Percentiles rank a stretch among this genome's conserved stretches.
These are phyloP conservation scores for Caenorhabditis drosophilae DNA, from an alignment of 2,888 invertebrate genomes.

Conservation along the genomic window DNA sequence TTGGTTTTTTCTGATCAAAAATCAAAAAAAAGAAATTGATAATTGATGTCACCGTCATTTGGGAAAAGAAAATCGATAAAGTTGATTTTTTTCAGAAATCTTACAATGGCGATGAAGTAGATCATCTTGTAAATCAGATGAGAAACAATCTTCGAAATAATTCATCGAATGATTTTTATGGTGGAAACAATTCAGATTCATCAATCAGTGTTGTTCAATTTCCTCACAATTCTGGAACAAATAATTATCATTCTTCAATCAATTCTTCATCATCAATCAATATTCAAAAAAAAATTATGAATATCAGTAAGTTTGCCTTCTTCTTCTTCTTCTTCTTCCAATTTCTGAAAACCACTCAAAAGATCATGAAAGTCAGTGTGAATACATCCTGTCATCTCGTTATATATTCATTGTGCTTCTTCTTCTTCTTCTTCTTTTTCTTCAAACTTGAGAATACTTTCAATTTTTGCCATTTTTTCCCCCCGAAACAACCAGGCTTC, in stretches of 20 bases:
- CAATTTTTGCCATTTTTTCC: too few species aligned
- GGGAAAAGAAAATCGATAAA: too few species aligned
- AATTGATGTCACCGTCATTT: too few species aligned
- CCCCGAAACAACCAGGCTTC: too few species aligned
- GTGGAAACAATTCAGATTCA: not conserved
- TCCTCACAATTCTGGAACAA: slow-evolving; percentile 14
- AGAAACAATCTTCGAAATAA: slow-evolving; percentile 17
- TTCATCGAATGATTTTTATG: not conserved
- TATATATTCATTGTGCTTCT: slow-evolving; percentile 42
- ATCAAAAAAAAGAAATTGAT: not conserved
- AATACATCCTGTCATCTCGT: slow-evolving; percentile 22
- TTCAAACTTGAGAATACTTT: too few species aligned
- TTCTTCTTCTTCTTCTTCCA: not conserved
- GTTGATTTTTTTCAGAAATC: slow-evolving; percentile 39
- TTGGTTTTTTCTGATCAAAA: not conserved
- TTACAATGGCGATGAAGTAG: slow-evolving; percentile 52
- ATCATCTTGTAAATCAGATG: slow-evolving; percentile 51
- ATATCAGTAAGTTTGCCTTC: slow-evolving; percentile 35
- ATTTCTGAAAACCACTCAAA: too few species aligned
- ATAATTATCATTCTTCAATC: not conserved
- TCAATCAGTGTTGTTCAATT: slow-evolving; percentile 28
- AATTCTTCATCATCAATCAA: slow-evolving; percentile 14
- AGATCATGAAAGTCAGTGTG: too few species aligned
- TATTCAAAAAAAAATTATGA: slow-evolving; percentile 28
- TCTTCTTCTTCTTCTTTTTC: slow-evolving; percentile 15